Evolutionary conservation across 1,140 invertebrate species (phyloP).

Genomic region (Philopotamus ludificatus): DNA sequence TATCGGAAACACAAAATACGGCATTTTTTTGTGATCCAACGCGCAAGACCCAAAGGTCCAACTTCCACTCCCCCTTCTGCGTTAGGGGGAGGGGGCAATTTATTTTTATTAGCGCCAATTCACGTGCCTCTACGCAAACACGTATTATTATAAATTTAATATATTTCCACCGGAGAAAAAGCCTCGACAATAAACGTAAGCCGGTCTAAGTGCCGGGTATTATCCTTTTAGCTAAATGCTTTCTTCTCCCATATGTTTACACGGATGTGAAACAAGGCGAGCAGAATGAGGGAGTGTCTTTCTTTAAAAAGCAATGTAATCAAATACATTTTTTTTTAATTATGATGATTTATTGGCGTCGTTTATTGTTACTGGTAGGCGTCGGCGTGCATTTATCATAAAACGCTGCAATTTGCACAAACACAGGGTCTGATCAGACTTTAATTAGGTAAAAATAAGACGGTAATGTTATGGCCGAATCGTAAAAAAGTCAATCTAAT

Average conservation of each 20-base stretch:
- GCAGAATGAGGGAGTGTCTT: conserved; percentile 9
- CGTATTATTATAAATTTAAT: conserved; percentile 27
- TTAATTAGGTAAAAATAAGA: conserved; percentile 24
- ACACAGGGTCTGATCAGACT: conserved; percentile 5
- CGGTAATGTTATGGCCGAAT: conserved; percentile 10
- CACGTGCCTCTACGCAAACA: conserved; percentile 24
- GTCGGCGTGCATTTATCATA: no score
- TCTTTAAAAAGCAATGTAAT: no score
- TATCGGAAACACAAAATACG: neutral
- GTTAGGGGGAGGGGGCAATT: conserved; percentile 9
- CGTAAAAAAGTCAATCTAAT: conserved; percentile 29
- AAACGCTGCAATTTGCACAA: no score
- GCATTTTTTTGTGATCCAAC: neutral
- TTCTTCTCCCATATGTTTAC: conserved; percentile 15
- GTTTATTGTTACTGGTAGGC: no score
- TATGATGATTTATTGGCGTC: no score
- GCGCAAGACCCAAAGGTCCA: no score
- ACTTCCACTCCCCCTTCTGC: no score
- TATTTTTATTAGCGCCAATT: conserved; percentile 26
- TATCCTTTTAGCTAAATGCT: conserved; percentile 20
- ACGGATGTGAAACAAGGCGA: neutral
- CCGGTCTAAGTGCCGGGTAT: conserved; percentile 17
- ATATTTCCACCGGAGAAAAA: conserved; percentile 7
- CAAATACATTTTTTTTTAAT: no score
- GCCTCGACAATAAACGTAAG: conserved; percentile 25